Percentiles rank a stretch among this genome's conserved stretches.
phyloP scores from a whole-genome alignment of 2,888 invertebrate genomes.

The Anodontia alba region DNA sequence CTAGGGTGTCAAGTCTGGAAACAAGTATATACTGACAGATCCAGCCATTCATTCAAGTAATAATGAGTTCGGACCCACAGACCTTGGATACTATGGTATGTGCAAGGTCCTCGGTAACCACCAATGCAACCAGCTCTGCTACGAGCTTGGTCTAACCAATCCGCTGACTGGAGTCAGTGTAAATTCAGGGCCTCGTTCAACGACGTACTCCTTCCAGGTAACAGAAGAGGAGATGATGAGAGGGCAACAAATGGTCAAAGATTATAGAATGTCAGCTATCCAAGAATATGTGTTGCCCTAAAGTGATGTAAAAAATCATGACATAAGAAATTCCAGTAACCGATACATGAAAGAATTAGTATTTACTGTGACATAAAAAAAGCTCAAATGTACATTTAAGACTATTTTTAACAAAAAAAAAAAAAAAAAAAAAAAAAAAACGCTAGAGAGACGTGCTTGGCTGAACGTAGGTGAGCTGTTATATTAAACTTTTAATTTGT shows the following conservation, averaged over 20 bases:
- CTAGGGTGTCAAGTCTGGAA: constrained; percentile 55
- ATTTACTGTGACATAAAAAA: too few species aligned
- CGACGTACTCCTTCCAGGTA: constrained; percentile 39
- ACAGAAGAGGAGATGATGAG: constrained; percentile 35
- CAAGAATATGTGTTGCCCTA: too few species aligned
- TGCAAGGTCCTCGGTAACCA: constrained; percentile 48
- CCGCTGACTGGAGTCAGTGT: constrained; percentile 28
- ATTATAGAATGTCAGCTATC: too few species aligned
- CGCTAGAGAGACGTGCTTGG: too few species aligned
- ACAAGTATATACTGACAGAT: constrained; percentile 57
- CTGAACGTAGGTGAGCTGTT: too few species aligned
- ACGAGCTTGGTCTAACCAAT: constrained; percentile 30
- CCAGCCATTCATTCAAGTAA: constrained; percentile 58
- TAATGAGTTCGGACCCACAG: constrained; percentile 42
- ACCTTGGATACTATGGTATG: constrained; percentile 49
- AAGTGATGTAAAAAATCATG: too few species aligned
- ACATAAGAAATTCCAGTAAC: too few species aligned
- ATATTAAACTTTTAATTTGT: too few species aligned
- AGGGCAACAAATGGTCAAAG: background rate
- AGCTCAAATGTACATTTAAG: too few species aligned
- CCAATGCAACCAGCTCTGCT: constrained; percentile 58
- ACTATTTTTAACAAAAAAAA: too few species aligned
- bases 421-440: too few species aligned
- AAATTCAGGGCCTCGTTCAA: constrained; percentile 22
- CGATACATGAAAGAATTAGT: too few species aligned